phyloP scores from a whole-genome alignment of 1,140 invertebrate genomes.

The Ostrea denselamellosa region DNA sequence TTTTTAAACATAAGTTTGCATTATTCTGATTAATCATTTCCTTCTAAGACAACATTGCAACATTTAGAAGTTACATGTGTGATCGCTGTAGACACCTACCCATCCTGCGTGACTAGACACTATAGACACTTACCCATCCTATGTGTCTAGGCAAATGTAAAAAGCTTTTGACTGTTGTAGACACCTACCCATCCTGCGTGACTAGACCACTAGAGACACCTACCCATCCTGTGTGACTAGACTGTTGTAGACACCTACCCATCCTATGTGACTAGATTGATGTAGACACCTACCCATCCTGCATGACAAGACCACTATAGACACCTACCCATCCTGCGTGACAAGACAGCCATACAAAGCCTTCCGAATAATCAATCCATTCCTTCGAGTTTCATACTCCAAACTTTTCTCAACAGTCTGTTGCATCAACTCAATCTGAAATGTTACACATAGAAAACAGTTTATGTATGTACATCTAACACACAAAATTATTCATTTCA shows the following conservation, averaged over 20 bases:
- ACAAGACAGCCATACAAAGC: constrained; percentile 85
- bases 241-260: too few species aligned
- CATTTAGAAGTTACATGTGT: not conserved
- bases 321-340: constrained; percentile 61
- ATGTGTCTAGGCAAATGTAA: not conserved
- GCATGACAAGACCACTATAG: constrained; percentile 40
- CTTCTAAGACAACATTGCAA: too few species aligned
- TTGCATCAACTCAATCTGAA: constrained; percentile 89
- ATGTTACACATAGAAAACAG: not conserved
- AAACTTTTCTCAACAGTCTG: constrained; percentile 81
- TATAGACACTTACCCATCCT: not conserved
- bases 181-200: not conserved
- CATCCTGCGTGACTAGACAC: not conserved
- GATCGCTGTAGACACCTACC: too few species aligned
- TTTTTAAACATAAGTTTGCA: too few species aligned
- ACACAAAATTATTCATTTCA: too few species aligned
- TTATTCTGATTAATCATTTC: too few species aligned
- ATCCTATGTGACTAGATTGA: too few species aligned
- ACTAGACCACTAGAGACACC: not conserved
- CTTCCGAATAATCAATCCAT: constrained; percentile 89
- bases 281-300: constrained; percentile 58
- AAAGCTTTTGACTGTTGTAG: too few species aligned
- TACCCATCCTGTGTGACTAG: not conserved
- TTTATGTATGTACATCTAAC: too few species aligned
- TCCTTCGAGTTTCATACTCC: constrained; percentile 88